Conservation (phyloP, 2,113 vertebrate genomes). For the Sigmodon hispidus region DNA sequence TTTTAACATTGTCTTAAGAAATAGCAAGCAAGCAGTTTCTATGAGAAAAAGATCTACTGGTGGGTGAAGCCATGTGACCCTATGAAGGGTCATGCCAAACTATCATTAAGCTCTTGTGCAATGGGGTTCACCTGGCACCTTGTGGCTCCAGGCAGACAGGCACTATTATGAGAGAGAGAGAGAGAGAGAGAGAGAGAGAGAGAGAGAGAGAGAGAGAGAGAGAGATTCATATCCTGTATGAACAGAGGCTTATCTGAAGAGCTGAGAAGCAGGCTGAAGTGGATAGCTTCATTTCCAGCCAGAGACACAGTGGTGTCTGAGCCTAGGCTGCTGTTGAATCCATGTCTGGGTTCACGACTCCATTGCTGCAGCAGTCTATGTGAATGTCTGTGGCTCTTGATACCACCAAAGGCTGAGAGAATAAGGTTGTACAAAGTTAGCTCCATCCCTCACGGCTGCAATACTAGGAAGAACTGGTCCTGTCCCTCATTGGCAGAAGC, state of each 20-base stretch:
- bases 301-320: not conserved
- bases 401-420: not conserved
- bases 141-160: not conserved
- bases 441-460: not conserved
- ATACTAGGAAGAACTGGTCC: not conserved
- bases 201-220: not conserved
- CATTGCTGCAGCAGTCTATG: not conserved
- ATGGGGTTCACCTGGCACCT: not conserved
- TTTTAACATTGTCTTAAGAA: slow-evolving; percentile 36
- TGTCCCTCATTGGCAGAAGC: not conserved
- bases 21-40: slow-evolving; percentile 10
- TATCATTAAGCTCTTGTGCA: not conserved
- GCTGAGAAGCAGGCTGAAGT: not conserved
- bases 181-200: no score
- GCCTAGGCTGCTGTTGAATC: not conserved
- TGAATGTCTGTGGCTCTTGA: not conserved
- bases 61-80: not conserved
- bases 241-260: not conserved
- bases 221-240: not conserved
- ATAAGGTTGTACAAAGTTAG: not conserved
- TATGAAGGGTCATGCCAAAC: not conserved
- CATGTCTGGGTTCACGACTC: not conserved
- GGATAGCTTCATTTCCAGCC: not conserved
- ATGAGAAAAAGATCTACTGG: not conserved
- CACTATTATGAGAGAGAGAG: not conserved